Evolutionary conservation across 2,113 vertebrate genomes (phyloP).

Genomic region (Perognathus longimembris): DNA sequence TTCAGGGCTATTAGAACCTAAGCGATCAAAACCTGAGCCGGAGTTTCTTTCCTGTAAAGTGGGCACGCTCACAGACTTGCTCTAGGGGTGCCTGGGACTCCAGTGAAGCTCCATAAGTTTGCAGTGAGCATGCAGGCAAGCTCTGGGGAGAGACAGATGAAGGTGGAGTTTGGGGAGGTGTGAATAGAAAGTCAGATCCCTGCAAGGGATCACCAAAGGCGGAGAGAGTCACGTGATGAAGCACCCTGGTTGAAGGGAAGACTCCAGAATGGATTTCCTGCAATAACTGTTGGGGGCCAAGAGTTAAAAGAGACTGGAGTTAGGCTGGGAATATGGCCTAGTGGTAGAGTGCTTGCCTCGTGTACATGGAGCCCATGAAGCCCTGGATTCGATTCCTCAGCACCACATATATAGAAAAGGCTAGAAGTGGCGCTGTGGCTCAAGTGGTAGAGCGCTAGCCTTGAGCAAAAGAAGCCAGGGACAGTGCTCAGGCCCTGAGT

Average conservation of each 20-base stretch:
- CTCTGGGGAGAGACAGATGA: background rate
- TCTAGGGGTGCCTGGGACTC: background rate
- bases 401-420: too few species aligned
- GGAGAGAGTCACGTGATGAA: background rate
- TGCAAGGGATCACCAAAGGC: background rate
- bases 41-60: background rate
- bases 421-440: too few species aligned
- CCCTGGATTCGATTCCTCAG: too few species aligned
- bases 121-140: background rate
- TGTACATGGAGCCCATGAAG: too few species aligned
- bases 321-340: too few species aligned
- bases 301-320: background rate
- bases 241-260: background rate
- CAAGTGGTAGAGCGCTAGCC: too few species aligned
- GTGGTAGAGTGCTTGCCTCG: too few species aligned
- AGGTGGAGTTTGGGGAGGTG: background rate
- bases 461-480: too few species aligned
- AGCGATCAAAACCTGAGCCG: background rate
- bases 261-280: slow-evolving; percentile 41
- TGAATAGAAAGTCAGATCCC: background rate
- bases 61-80: background rate
- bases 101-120: background rate
- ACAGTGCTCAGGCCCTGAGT: too few species aligned
- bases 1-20: too few species aligned
- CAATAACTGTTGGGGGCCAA: background rate